phyloP scores from a whole-genome alignment of 1,140 invertebrate genomes.

The Drosophila santomea region DNA sequence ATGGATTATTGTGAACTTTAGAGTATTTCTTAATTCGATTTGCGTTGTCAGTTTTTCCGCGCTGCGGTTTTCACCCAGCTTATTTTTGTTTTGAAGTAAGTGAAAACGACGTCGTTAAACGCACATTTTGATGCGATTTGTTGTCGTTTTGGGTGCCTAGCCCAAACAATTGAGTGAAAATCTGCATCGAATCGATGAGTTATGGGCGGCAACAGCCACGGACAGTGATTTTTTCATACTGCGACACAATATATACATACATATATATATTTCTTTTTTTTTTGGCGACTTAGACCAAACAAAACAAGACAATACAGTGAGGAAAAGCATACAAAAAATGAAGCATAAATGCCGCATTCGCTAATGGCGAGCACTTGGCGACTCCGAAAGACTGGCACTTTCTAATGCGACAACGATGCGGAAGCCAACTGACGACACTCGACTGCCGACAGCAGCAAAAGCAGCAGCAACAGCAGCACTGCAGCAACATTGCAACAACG shows the following conservation, averaged over 20 bases:
- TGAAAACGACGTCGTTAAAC: slow-evolving; percentile 73
- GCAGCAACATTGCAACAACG: neutral
- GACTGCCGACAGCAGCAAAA: slow-evolving; percentile 1
- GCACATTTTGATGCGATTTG: slow-evolving; percentile 54
- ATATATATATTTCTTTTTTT: neutral
- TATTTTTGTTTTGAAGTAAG: slow-evolving; percentile 24
- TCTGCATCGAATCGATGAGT: slow-evolving; percentile 67
- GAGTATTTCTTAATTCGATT: slow-evolving; percentile 14
- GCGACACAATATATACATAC: neutral
- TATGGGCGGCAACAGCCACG: slow-evolving; percentile 14
- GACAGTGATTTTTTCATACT: neutral
- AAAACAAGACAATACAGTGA: slow-evolving; percentile 6
- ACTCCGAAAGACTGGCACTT: slow-evolving; percentile 42
- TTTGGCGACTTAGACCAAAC: neutral
- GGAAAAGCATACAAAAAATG: neutral
- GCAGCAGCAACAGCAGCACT: slow-evolving; percentile 3
- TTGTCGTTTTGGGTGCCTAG: slow-evolving; percentile 25
- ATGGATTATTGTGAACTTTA: neutral
- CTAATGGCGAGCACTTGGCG: slow-evolving; percentile 34
- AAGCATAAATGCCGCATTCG: slow-evolving; percentile 13
- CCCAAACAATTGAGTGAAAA: slow-evolving; percentile 74
- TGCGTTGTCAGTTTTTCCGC: slow-evolving; percentile 31
- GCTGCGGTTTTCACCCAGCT: slow-evolving; percentile 33
- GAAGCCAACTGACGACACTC: slow-evolving; percentile 24
- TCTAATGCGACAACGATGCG: slow-evolving; percentile 51